Evolutionary conservation across 2,888 invertebrate genomes (phyloP).

Genomic region (Cylindroiulus punctatus): DNA sequence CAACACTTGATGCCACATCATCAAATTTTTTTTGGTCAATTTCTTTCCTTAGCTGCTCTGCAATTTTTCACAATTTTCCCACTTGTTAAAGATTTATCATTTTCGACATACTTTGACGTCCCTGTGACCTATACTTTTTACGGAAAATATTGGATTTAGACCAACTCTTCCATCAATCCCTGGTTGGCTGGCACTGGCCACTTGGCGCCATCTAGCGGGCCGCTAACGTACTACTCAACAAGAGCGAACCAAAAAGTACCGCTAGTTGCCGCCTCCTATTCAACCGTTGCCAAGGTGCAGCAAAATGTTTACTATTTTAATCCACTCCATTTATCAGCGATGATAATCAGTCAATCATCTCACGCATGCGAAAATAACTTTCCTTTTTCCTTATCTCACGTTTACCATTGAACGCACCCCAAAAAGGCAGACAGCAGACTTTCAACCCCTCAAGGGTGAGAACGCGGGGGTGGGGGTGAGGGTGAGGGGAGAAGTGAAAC

Average conservation of each 20-base stretch:
- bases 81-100: too few relatives aligned
- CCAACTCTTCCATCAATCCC: too few relatives aligned
- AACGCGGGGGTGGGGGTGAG: constrained; percentile 21
- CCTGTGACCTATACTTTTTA: too few relatives aligned
- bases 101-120: too few relatives aligned
- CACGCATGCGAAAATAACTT: neutral
- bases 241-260: neutral
- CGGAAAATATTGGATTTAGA: too few relatives aligned
- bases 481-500: constrained; percentile 21
- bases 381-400: neutral
- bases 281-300: constrained; percentile 2
- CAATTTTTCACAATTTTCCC: too few relatives aligned
- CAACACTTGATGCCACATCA: too few relatives aligned
- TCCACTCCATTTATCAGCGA: neutral
- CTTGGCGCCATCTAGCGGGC: neutral
- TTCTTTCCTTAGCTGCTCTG: too few relatives aligned
- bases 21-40: too few relatives aligned
- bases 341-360: neutral
- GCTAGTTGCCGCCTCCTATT: neutral
- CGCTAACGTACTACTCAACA: neutral
- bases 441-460: neutral
- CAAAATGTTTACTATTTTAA: neutral
- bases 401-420: neutral
- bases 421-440: neutral
- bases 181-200: neutral